Evolutionary conservation across 1,140 invertebrate species (phyloP).

Genomic region (Lethocerus indicus): DNA sequence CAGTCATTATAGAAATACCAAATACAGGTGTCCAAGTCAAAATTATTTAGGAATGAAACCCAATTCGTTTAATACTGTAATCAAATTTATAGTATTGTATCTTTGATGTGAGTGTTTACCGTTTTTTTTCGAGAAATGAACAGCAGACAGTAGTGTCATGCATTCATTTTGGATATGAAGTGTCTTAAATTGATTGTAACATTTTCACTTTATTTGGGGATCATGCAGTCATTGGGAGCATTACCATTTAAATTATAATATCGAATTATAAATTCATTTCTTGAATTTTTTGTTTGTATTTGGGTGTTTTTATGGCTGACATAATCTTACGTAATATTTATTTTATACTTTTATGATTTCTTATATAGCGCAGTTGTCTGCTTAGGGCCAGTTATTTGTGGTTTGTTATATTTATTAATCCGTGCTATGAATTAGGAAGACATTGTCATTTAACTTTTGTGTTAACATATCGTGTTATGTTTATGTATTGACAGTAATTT

Average conservation of each 20-base stretch:
- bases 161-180: too few species aligned
- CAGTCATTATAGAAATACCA: constrained; percentile 8
- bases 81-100: too few species aligned
- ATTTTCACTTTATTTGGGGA: too few species aligned
- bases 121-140: too few species aligned
- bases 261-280: too few species aligned
- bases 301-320: too few species aligned
- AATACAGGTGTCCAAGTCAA: background rate
- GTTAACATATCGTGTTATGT: background rate
- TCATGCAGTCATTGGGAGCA: too few species aligned
- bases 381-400: background rate
- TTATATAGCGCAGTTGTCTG: background rate
- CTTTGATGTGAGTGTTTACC: too few species aligned
- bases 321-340: background rate
- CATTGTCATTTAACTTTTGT: constrained; percentile 1
- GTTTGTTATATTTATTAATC: background rate
- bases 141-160: too few species aligned
- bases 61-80: background rate
- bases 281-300: too few species aligned
- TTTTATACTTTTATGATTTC: background rate
- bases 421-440: background rate
- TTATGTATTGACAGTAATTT: background rate
- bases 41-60: background rate
- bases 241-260: too few species aligned
- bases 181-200: too few species aligned